A percentile compares a stretch with the other conserved stretches of the same genome.
These are phyloP conservation scores for Pseudoips prasinana DNA, from an alignment of 2,888 invertebrate species.

Conservation along the genomic window DNA sequence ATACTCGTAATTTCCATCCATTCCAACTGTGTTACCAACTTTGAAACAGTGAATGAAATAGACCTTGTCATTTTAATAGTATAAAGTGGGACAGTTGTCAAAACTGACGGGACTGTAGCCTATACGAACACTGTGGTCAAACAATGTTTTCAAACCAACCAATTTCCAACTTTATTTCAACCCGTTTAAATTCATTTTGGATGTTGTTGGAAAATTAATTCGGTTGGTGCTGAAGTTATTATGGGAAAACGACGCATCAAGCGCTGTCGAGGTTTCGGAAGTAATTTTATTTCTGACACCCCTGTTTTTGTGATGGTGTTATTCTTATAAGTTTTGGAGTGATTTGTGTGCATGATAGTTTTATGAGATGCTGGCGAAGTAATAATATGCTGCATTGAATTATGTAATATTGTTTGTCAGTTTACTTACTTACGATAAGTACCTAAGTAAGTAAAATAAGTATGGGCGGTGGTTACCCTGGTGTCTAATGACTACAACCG, in stretches of 20 bases:
- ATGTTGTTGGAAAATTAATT: conserved; percentile 20
- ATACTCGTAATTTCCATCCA: too few relatives aligned
- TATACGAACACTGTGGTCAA: conserved; percentile 16
- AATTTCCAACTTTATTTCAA: not conserved
- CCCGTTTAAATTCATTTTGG: conserved; percentile 1
- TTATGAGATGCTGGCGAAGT: too few relatives aligned
- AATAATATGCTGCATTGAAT: too few relatives aligned
- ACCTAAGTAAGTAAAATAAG: too few relatives aligned
- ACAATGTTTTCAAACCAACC: not conserved
- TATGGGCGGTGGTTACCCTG: too few relatives aligned
- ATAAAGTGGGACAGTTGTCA: conserved; percentile 32
- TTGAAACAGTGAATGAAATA: conserved; percentile 21
- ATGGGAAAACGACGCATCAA: conserved; percentile 22
- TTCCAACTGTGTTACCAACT: conserved; percentile 23
- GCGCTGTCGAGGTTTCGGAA: conserved; percentile 28
- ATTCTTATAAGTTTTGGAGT: too few relatives aligned
- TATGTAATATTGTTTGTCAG: too few relatives aligned
- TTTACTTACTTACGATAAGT: too few relatives aligned
- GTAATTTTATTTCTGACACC: conserved; percentile 37
- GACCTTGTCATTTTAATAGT: conserved; percentile 32
- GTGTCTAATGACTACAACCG: too few relatives aligned
- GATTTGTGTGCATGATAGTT: too few relatives aligned
- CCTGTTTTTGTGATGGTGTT: too few relatives aligned
- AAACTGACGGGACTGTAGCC: conserved; percentile 10
- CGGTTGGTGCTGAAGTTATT: conserved; percentile 32